Evolutionary conservation across 2,888 invertebrate species (phyloP), one percentile per base, ranked within the genome.

Genomic region (Heteropelma amictum): DNA sequence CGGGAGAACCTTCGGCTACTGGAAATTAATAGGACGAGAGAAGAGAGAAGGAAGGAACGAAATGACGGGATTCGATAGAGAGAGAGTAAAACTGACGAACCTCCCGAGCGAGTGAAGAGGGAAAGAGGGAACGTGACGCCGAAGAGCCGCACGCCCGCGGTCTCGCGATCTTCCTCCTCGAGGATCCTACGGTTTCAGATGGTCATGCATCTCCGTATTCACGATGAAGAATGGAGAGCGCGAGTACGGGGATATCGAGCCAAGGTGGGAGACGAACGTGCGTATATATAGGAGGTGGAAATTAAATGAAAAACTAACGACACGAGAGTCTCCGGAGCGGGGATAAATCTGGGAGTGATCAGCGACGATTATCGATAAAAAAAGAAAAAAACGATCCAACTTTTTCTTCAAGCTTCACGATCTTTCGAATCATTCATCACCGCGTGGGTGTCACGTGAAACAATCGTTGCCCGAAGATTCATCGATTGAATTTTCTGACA

Each of bases 11-110:
- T 45, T 70, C 38, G 28, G 61, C 26, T 63, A 49, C 63, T 72
- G 64, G 71, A 58, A 63, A 68, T 63, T 76, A 72, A 72, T 71
- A 63, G 67, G 67, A 69, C 54, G 51, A 51, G 69, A 54, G 61
- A 21, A 60, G 23, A 45, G 38, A 54, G 60, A 56, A 17, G 42
- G 56, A 49, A 2, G 7, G 14, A 21, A 53, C 12, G 19, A 26
- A 47, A 21, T 4, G 69, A 74, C 53, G 58, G 60, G 73, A 69
- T 74, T 68, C 51, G 56, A 56, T 64, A 53, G 40, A 30, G 49
- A 14, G 54, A 64, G 73, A 51, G 61, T 60, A 47, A 61, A 61
- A 64, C 72, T 58, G 72, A 56, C 42, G 33, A 65, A 61, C 54
- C 71, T 67, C 47, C 12, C 23, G 14, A 49, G 64, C 35, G 40